Base-by-base conservation (phyloP, 2,797 vertebrate species). In the Melanotaenia maccullochi region DNA sequence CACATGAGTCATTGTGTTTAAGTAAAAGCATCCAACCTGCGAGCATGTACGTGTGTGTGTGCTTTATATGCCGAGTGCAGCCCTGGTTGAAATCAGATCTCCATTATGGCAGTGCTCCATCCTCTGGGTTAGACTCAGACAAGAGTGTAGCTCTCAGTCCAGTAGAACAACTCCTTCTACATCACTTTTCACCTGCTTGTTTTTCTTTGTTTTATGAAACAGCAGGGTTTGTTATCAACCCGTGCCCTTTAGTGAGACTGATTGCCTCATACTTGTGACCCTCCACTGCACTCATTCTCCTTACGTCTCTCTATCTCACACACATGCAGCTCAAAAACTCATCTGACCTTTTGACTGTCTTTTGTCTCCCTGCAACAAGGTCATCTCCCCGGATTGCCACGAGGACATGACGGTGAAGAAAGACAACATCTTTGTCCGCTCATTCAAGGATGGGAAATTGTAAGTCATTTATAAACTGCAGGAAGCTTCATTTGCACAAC, bases 391-490 rank as follows among this genome's bases (percentile, higher is more conserved):
- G 2, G 95, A 95, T 85, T 95, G 94, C 85, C 94, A 94, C 9
- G 94, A 96, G 47, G 94, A 95, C 25, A 81, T 93, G 80, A 90
- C 90, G 0, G 67, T 94, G 83, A 96, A 95, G 87, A 96, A 95
- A 88, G 95, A 96, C 91, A 94, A 80, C 81, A 85, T 96, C 79
- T 94, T 96, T 24, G 93, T 96, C 57, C 94, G 95, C 56, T 95
- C 95, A 11, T 96, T 96, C 87, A 94, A 95, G 78, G 95, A 96
- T 65, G 95, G 95, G 49, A 96, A 94, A 92, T 95, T 96, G 95
- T 95, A 81, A 95, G 95, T 95, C 25, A 60, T 70, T 35, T 25
- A 25, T 47, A 13, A 65, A 60, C 28, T 38, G 7, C 13, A 20
- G 0, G 61, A 66, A 69, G 13, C 13, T 9, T 44, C 40, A 33